These are phyloP conservation scores for Diabrotica virgifera DNA, from an alignment of 1,140 invertebrate genomes.

Conservation along the genomic window DNA sequence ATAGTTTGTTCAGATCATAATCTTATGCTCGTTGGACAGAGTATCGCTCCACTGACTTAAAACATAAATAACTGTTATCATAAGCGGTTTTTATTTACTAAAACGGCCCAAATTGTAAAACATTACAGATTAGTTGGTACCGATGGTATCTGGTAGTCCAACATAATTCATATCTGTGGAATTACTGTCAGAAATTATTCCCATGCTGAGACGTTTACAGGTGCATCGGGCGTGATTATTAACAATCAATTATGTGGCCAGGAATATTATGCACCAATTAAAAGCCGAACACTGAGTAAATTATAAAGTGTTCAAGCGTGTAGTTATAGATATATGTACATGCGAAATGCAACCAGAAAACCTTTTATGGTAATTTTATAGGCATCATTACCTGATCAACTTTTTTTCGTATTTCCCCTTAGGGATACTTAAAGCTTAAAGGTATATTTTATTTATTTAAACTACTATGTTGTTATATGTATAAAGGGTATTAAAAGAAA, in stretches of 20 bases:
- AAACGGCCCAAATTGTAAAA: too few relatives aligned
- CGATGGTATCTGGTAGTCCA: too few relatives aligned
- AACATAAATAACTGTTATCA: too few relatives aligned
- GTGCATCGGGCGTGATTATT: slow-evolving; percentile 9
- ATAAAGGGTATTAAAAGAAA: too few relatives aligned
- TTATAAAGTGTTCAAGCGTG: slow-evolving; percentile 9
- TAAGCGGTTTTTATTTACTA: too few relatives aligned
- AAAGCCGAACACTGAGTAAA: slow-evolving; percentile 9
- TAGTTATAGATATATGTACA: slow-evolving; percentile 4
- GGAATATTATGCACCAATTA: slow-evolving; percentile 16
- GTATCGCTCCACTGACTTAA: too few relatives aligned
- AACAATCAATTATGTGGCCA: slow-evolving; percentile 9
- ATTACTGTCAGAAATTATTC: background rate
- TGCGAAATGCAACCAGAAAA: background rate
- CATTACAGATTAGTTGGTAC: too few relatives aligned
- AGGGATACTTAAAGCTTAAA: background rate
- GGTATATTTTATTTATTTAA: background rate
- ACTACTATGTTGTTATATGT: background rate
- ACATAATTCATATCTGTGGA: too few relatives aligned
- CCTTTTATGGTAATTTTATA: slow-evolving; percentile 3
- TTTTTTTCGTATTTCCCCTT: background rate
- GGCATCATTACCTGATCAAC: background rate
- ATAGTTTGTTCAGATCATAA: too few relatives aligned
- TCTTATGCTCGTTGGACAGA: too few relatives aligned
- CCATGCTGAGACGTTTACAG: background rate